phyloP scores from a whole-genome alignment of 1,140 invertebrate genomes.

The Macrosteles quadrilineatus region DNA sequence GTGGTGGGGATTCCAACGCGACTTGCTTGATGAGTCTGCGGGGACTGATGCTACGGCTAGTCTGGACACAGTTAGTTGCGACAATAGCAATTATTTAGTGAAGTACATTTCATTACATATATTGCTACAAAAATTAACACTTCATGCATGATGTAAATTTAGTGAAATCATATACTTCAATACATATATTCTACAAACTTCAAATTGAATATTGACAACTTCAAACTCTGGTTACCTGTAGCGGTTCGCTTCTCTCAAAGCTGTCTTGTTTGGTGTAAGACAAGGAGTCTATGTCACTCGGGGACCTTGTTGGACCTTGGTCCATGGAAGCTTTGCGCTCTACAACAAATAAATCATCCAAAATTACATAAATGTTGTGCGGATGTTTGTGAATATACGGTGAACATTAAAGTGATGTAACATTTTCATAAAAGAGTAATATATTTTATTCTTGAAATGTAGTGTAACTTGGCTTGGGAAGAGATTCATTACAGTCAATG shows the following conservation, averaged over 20 bases:
- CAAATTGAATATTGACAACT: too few relatives aligned
- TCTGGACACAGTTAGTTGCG: too few relatives aligned
- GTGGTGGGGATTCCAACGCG: conserved; percentile 64
- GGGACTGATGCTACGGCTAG: conserved; percentile 58
- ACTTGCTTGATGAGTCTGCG: conserved; percentile 67
- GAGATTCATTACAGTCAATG: too few relatives aligned
- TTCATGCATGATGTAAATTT: too few relatives aligned
- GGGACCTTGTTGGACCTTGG: conserved; percentile 34
- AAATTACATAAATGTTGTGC: too few relatives aligned
- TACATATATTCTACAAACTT: too few relatives aligned
- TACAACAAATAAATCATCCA: conserved; percentile 8
- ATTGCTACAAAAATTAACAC: not conserved
- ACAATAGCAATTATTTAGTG: not conserved
- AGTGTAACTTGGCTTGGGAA: too few relatives aligned
- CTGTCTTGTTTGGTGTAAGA: conserved; percentile 43
- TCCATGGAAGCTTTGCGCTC: conserved; percentile 31
- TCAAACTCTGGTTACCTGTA: conserved; percentile 30
- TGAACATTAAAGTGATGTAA: too few relatives aligned
- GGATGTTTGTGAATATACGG: too few relatives aligned
- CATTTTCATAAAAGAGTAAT: too few relatives aligned
- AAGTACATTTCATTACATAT: not conserved
- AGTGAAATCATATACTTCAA: too few relatives aligned
- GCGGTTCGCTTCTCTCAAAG: conserved; percentile 39
- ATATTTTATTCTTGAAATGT: too few relatives aligned
- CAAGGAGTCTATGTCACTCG: conserved; percentile 40